Percentiles rank a stretch among this genome's conserved stretches.
These are phyloP conservation scores for Crotophaga sulcirostris DNA, from an alignment of 2,113 vertebrate species.

Conservation along the genomic window DNA sequence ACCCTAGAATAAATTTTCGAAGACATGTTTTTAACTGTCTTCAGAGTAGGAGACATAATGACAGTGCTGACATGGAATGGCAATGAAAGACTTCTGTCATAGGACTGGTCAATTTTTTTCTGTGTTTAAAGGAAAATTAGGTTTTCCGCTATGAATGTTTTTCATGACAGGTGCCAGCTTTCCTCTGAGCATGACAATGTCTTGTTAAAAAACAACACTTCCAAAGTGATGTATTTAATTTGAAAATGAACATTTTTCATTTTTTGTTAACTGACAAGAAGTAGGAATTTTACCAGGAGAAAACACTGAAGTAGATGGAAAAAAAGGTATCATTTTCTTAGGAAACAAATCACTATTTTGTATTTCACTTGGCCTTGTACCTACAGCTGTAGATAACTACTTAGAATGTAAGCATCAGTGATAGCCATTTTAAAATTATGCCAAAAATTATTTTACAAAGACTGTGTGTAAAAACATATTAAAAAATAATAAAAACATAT, in stretches of 20 bases:
- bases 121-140: conserved; percentile 48
- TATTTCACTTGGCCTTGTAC: background rate
- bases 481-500: background rate
- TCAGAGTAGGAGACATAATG: background rate
- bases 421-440: background rate
- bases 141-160: conserved; percentile 30
- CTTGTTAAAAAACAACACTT: conserved; percentile 41
- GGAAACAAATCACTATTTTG: background rate
- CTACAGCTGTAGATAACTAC: background rate
- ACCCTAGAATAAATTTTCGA: conserved; percentile 40
- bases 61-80: conserved; percentile 49
- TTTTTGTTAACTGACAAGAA: conserved; percentile 27
- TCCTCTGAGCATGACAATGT: conserved; percentile 12
- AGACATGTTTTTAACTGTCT: conserved; percentile 22
- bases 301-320: background rate
- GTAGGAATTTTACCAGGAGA: conserved; percentile 1
- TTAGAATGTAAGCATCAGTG: background rate
- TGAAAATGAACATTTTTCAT: conserved; percentile 16
- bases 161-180: conserved; percentile 37
- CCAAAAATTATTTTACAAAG: background rate
- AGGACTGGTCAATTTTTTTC: conserved; percentile 20
- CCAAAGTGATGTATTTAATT: conserved; percentile 37
- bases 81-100: conserved; percentile 36
- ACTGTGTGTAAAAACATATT: background rate
- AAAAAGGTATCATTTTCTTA: conserved; percentile 13